A percentile compares a stretch with the other conserved stretches of the same genome.
Evolutionary conservation across 2,113 vertebrate genomes (phyloP).

Genomic region (Eolophus roseicapilla): DNA sequence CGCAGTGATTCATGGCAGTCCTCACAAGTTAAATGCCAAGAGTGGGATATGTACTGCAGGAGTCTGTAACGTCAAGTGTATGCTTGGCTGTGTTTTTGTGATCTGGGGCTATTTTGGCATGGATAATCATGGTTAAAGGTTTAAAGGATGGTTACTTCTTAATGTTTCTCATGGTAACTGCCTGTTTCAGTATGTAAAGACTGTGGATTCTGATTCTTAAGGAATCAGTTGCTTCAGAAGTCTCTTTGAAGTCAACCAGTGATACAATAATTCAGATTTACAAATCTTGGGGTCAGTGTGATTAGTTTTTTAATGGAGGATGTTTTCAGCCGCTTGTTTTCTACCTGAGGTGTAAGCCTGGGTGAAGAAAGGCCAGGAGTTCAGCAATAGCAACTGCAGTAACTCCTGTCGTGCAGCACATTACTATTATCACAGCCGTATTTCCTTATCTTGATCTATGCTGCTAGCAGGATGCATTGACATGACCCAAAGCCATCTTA

Average conservation of each 20-base stretch:
- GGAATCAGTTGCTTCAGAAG: not conserved
- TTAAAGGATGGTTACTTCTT: not conserved
- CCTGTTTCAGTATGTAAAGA: not conserved
- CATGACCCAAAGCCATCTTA: not conserved
- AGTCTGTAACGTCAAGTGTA: not conserved
- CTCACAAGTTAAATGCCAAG: not conserved
- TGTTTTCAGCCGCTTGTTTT: not conserved
- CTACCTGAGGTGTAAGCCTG: not conserved
- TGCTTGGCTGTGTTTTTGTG: not conserved
- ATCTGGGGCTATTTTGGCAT: not conserved
- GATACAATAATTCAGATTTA: not conserved
- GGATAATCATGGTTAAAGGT: not conserved
- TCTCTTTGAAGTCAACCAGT: not conserved
- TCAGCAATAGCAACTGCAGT: not conserved
- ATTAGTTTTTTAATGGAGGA: not conserved
- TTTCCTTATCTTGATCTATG: not conserved
- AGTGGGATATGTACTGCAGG: not conserved
- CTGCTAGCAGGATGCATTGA: not conserved
- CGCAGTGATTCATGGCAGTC: fast-evolving
- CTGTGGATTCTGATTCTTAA: not conserved
- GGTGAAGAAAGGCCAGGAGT: not conserved
- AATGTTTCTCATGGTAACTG: not conserved
- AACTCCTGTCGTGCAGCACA: not conserved
- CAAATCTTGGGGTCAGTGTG: not conserved
- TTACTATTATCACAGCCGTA: not conserved